Conservation (phyloP, 2,797 vertebrate species). For the Falco berigora region DNA sequence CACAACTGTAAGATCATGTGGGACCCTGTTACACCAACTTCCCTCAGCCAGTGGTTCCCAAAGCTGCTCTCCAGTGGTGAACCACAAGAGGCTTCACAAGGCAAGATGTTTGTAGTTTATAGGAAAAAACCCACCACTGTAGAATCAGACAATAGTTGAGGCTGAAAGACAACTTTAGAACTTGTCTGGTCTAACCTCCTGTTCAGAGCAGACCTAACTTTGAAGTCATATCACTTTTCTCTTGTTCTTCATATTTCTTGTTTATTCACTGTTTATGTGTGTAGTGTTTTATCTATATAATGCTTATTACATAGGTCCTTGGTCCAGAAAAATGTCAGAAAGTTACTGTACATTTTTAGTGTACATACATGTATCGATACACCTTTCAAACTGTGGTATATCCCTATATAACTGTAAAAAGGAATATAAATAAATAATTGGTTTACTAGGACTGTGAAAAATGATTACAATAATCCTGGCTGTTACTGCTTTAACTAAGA, state of each 20-base stretch:
- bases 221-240: not conserved
- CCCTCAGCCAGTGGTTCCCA: not conserved
- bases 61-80: not conserved
- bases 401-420: not conserved
- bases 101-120: not conserved
- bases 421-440: not conserved
- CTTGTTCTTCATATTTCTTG: not conserved
- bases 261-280: not conserved
- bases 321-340: not conserved
- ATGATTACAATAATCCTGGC: not conserved
- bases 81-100: not conserved
- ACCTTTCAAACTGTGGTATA: not conserved
- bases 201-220: not conserved
- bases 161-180: not conserved
- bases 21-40: not conserved
- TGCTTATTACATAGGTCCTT: not conserved
- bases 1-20: not conserved
- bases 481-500: not conserved
- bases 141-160: not conserved
- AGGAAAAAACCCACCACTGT: fast-evolving
- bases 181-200: not conserved
- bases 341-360: not conserved
- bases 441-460: not conserved
- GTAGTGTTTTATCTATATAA: not conserved
- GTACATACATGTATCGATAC: not conserved